Base-by-base conservation (phyloP, 2,888 invertebrate species). In the Andricus curvator region DNA sequence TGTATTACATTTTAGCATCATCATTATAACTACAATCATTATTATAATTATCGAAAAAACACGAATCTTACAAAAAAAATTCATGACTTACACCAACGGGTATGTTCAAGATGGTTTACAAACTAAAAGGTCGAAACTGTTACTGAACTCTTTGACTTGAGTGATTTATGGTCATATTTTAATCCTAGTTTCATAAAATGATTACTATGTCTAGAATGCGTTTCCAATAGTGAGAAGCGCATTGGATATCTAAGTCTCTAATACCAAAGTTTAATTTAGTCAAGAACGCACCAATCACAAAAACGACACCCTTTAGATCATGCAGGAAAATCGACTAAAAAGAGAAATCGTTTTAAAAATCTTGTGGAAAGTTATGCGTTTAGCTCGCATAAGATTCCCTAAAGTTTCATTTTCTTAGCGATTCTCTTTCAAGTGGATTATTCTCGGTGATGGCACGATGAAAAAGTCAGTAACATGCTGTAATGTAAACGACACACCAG, bases 131-230 rank as follows among this genome's bases (percentile, higher is more conserved):
- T 74, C 74, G 56, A 74, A 74, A 74, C 48, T 70, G 29, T 74
- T 56, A 74, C 51, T 74, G 29, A 56, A 74, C 33, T 74, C 74
- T 33, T 51, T 51, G 29, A 70, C 25, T 48, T 56, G 33, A 56
- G 51, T 70, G 20, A 48, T 51, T 74, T 56, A n/a, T n/a, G 20
- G 11, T 74, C 20, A n/a, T 37, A 29, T 51, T 6, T 82, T 82
- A 84, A 83, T 84, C 78, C 85, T 87, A 87, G 81, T 85, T 88
- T 90, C 89, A 89, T 91, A 89, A 91, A 91, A 90, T 87, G 86
- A 86, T 88, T 88, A 89, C 85, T 89, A 87, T 84, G 79, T 86
- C 86, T 87, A 87, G 77, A 41, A 33, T 64, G 33, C 56, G 56
- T 33, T 60, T 33, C 51, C 70, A 70, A 48, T 25, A 68, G 25